Conservation (phyloP, 2,888 invertebrate species). For the Drosophila mercatorum region DNA sequence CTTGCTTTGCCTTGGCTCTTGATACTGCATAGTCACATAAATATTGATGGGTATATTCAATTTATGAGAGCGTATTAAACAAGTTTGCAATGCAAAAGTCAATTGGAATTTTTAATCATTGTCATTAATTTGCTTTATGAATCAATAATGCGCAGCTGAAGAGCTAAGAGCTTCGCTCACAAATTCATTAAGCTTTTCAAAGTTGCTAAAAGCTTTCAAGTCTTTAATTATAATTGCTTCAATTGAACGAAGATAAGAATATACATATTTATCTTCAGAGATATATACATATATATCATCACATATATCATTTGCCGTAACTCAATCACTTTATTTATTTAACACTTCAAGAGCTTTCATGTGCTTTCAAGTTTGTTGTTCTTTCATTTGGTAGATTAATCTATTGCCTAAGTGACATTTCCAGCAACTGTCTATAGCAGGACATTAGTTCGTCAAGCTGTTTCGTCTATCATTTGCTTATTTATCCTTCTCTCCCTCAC, state of each 20-base stretch:
- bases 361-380: constrained; percentile 5
- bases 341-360: constrained; percentile 1
- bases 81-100: neutral
- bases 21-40: neutral
- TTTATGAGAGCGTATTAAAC: neutral
- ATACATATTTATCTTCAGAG: too few species aligned
- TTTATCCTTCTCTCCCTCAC: neutral
- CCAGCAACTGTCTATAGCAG: neutral
- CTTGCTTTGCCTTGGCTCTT: neutral
- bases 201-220: neutral
- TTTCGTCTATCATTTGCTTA: constrained; percentile 12
- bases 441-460: constrained; percentile 12
- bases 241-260: too few species aligned
- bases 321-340: neutral
- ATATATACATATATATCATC: neutral
- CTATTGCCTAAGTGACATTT: neutral
- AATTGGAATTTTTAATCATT: neutral
- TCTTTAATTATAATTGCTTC: too few species aligned
- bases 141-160: neutral
- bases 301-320: neutral
- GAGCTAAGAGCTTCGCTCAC: neutral
- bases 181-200: neutral
- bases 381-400: constrained; percentile 3
- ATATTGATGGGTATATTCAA: constrained; percentile 7
- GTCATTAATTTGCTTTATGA: neutral